Percentiles rank a stretch among this genome's conserved stretches.
These are phyloP conservation scores for Capricornis sumatraensis DNA, from an alignment of 2,113 vertebrate genomes.

Conservation along the genomic window DNA sequence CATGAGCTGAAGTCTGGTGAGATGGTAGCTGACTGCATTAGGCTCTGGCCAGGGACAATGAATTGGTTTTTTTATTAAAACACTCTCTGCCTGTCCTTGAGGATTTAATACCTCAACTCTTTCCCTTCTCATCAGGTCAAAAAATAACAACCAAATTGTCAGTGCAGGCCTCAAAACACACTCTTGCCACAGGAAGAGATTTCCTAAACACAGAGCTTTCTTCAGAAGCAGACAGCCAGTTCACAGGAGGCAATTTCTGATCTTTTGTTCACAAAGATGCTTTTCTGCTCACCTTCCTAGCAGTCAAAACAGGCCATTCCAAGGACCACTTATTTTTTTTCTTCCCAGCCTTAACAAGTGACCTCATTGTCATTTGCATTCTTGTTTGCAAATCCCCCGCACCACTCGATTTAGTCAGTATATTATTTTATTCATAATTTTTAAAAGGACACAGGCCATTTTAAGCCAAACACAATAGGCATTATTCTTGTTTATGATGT, in stretches of 20 bases:
- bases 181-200: neutral
- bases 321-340: neutral
- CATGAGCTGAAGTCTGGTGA: neutral
- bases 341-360: conserved; percentile 4
- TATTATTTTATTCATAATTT: conserved; percentile 55
- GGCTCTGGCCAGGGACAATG: neutral
- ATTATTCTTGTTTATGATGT: conserved; percentile 50
- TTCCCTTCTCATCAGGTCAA: conserved; percentile 52
- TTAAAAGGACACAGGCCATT: conserved; percentile 35
- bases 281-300: neutral
- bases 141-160: conserved; percentile 15
- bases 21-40: neutral
- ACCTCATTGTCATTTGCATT: conserved; percentile 42
- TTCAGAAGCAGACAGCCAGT: neutral
- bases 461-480: conserved; percentile 40
- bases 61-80: conserved; percentile 52
- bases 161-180: neutral
- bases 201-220: conserved; percentile 29
- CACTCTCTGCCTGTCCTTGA: neutral
- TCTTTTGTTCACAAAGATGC: conserved; percentile 53
- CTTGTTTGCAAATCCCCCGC: conserved; percentile 34
- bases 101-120: conserved; percentile 21
- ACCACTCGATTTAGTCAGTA: neutral
- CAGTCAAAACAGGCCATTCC: neutral
- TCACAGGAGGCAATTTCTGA: conserved; percentile 33